These are phyloP conservation scores for Setophaga coronata DNA, from an alignment of 2,113 vertebrate species.

Conservation along the genomic window DNA sequence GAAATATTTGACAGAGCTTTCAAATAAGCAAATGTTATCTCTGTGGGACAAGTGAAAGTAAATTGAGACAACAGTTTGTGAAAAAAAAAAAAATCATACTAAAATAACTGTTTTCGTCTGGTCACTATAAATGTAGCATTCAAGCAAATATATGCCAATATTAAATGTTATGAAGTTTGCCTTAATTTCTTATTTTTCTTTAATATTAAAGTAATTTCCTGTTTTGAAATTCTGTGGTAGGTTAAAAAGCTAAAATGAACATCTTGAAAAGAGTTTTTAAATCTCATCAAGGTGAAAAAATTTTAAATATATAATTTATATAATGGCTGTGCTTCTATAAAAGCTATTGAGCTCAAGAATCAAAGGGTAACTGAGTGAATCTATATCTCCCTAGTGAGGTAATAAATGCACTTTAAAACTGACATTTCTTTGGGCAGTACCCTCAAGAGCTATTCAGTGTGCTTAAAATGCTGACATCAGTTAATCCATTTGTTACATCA, in stretches of 20 bases:
- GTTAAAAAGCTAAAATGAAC: background rate
- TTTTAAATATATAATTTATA: background rate
- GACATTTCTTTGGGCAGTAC: background rate
- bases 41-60: background rate
- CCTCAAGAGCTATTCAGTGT: background rate
- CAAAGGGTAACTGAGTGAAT: slow-evolving; percentile 22
- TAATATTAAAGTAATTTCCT: background rate
- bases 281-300: slow-evolving; percentile 6
- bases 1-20: background rate
- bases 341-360: slow-evolving; percentile 11
- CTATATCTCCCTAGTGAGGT: background rate
- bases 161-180: background rate
- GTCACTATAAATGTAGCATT: background rate
- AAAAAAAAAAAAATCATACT: background rate
- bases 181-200: background rate
- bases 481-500: slow-evolving; percentile 26
- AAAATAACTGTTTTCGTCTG: background rate
- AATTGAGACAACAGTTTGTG: background rate
- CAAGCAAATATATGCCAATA: background rate
- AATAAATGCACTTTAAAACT: slow-evolving; percentile 21
- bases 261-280: background rate
- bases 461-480: slow-evolving; percentile 23
- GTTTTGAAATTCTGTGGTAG: background rate
- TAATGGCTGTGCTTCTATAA: background rate
- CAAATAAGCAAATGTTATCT: background rate